Evolutionary conservation across 2,113 vertebrate genomes (phyloP).

Genomic region (Vulpes vulpes): DNA sequence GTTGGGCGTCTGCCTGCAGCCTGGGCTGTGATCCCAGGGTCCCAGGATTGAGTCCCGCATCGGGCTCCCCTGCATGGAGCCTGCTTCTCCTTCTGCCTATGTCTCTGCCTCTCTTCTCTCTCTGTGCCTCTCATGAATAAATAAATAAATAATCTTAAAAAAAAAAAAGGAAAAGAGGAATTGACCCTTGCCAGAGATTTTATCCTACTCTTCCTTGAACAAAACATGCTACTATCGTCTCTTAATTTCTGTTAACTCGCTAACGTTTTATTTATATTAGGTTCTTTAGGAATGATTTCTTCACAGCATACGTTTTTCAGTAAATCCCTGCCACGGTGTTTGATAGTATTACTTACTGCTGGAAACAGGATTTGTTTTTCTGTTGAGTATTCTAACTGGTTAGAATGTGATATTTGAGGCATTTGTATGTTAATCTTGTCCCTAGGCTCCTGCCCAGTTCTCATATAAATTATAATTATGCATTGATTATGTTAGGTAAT

Average conservation of each 20-base stretch:
- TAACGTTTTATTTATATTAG: neutral
- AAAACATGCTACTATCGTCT: neutral
- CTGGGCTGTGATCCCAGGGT: too few relatives aligned
- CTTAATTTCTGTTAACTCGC: neutral
- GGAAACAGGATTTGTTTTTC: neutral
- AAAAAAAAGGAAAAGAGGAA: neutral
- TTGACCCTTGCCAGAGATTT: neutral
- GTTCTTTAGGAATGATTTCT: neutral
- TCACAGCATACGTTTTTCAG: neutral
- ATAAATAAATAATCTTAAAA: too few relatives aligned
- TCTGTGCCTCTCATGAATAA: too few relatives aligned
- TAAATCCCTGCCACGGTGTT: neutral
- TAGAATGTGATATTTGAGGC: neutral
- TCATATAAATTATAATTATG: neutral
- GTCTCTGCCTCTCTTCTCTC: too few relatives aligned
- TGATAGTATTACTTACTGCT: conserved; percentile 3
- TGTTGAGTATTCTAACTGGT: neutral
- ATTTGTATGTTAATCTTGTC: conserved; percentile 14
- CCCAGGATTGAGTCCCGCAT: too few relatives aligned
- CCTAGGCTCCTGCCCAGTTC: neutral
- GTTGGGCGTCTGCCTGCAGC: too few relatives aligned
- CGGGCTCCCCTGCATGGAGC: too few relatives aligned
- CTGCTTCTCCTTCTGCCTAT: too few relatives aligned
- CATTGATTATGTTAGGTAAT: conserved; percentile 1
- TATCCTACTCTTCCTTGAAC: neutral